Evolutionary conservation across 2,797 vertebrate species (phyloP), one percentile per base, ranked within the genome.

Genomic region (Zenarchopterus dispar): DNA sequence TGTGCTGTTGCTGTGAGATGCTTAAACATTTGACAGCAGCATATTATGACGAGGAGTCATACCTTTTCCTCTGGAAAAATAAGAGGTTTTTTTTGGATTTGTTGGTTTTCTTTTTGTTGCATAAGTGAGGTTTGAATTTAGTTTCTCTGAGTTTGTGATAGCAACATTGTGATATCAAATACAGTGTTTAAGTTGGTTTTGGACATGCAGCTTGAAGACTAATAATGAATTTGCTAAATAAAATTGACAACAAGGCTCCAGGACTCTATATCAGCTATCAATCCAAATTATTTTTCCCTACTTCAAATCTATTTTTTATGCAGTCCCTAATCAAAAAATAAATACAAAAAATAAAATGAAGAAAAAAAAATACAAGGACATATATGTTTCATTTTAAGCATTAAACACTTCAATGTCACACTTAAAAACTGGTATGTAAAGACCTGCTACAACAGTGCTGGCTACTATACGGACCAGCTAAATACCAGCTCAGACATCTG

Each of bases 401-500:
- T 67, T 75, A 57, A 69, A 67, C 36, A 44, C 56, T 71, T 46
- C 48, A 22, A 55, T 62, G 36, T 66, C 45, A 62, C 58, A 71
- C 58, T 62, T 53, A 75, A 23, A 42, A 62, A 50, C 73, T 72
- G 69, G 45, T 76, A 66, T 64, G 76, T 78, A 74, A 80, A 81
- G 69, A 44, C 18, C 56, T 72, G 60, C n/a, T n/a, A n/a, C 62
- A 78, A 75, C 76, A 83, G 82, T 41, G 16, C 62, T 36, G 70
- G 62, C 45, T 17, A 64, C 56, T 84, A 86, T 87, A 87, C 88
- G 87, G 72, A 70, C 52, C 18, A 24, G 24, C 70, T 42, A 56
- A 80, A 67, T 58, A 47, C 67, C 71, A 76, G 60, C 71, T 64
- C 82, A 85, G 78, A 84, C 88, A 91, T 85, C 86, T 87, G 88